A percentile compares a stretch with the other conserved stretches of the same genome.
phyloP scores from a whole-genome alignment of 2,113 vertebrate species.

The Ellobius talpinus region DNA sequence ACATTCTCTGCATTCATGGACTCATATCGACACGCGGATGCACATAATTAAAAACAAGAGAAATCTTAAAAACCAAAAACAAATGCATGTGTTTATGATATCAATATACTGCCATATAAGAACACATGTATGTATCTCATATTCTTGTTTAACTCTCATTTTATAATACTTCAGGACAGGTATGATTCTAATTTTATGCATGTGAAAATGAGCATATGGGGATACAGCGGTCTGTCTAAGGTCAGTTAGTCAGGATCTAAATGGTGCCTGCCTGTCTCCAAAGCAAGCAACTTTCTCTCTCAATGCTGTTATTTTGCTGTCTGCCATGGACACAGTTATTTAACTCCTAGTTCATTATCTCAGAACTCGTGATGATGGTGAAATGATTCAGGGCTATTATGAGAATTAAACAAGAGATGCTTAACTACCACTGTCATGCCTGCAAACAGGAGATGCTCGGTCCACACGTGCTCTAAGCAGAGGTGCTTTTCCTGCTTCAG shows the following conservation, averaged over 20 bases:
- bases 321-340: not conserved
- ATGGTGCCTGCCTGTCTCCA: slow-evolving; percentile 18
- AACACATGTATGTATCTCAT: not conserved
- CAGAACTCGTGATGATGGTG: not conserved
- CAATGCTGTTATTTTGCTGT: not conserved
- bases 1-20: not conserved
- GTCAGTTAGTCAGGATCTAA: not conserved
- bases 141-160: not conserved
- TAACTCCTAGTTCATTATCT: slow-evolving; percentile 15
- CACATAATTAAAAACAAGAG: not conserved
- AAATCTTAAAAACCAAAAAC: not conserved
- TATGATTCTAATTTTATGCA: not conserved
- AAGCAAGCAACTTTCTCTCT: not conserved
- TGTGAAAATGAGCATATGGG: not conserved
- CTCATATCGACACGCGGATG: not conserved
- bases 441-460: not conserved
- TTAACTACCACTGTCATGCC: not conserved
- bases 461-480: not conserved
- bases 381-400: not conserved
- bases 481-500: not conserved
- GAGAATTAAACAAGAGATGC: not conserved
- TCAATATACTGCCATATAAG: not conserved
- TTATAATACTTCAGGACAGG: not conserved
- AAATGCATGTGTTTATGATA: not conserved
- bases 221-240: not conserved